Evolutionary conservation across 2,113 vertebrate species (phyloP), one percentile per base, ranked within the genome.

Genomic region (Onychostoma macrolepis): DNA sequence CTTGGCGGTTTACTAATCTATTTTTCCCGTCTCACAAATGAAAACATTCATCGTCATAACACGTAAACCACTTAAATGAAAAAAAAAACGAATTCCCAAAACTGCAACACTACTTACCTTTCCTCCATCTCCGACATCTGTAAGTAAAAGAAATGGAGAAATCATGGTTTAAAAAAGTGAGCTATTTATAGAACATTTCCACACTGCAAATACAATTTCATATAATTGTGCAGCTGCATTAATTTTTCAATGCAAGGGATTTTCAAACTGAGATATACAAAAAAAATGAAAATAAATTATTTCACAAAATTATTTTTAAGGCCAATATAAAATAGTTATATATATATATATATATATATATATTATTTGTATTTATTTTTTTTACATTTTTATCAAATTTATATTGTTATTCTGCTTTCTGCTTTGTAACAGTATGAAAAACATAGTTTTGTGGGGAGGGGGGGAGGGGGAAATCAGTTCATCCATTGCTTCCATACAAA

Each of bases 81-180:
- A 75, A 12, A 43, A 75, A 43, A 71, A 72, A 2, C 8, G 53
- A 56, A 50, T 61, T 56, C 26, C 80, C 50, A 58, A 11, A 74
- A 45, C 28, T 50, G 5, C 71, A 86, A 30, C 45, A 24, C 63
- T 87, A 74, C 91, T 13, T 87, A 93, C 93, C 89, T 92, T 80
- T 85, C 88, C 24, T 93, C 88, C 58, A 69, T 90, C 38, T 94
- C 90, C 11, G 89, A 36, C 38, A 87, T 85, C 91, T 93, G 92
- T 74, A 36, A 77, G 67, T 30, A 82, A 75, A 61, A 71, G 19
- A 88, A 2, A 61, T 71, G 26, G 36, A 65, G 15, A 50, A n/a
- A 3, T 41, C 2, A 74, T 6, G 28, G 67, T 10, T 48, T 26
- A 36, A 86, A 61, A 5, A 71, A 21, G 3, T 28, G 36, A 83